These are phyloP conservation scores for Silurus aristotelis DNA, from an alignment of 2,797 vertebrate species.

Conservation along the genomic window DNA sequence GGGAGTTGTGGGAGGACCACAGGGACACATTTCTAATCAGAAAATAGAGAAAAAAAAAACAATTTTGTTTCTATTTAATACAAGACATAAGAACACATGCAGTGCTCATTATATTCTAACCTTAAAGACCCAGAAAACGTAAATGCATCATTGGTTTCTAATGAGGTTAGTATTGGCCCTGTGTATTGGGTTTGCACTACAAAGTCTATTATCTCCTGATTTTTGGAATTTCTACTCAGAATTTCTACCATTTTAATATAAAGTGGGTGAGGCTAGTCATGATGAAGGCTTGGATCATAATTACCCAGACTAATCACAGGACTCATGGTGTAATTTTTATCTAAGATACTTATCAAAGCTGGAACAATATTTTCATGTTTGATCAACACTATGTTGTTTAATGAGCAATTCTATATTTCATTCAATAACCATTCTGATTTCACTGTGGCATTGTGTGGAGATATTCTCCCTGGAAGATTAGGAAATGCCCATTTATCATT, in stretches of 20 bases:
- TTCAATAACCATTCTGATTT: neutral
- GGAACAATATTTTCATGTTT: neutral
- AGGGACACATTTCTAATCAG: conserved; percentile 5
- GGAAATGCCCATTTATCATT: too few species aligned
- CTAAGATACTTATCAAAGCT: neutral
- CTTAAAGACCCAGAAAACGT: neutral
- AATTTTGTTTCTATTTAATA: neutral
- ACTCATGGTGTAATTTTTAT: neutral
- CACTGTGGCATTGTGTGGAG: neutral
- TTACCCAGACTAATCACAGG: neutral
- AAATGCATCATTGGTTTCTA: neutral
- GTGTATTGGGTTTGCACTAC: neutral
- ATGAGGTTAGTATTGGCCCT: conserved; percentile 2
- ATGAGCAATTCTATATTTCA: neutral
- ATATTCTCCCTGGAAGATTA: neutral
- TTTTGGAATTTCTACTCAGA: neutral
- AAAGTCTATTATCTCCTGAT: neutral
- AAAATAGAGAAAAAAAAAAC: neutral
- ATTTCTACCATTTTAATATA: neutral
- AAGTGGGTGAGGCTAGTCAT: neutral
- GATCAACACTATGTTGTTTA: neutral
- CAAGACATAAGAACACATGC: neutral
- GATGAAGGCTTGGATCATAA: neutral
- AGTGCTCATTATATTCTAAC: neutral
- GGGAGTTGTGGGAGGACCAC: conserved; percentile 30